Evolutionary conservation across 2,797 vertebrate species (phyloP).

Genomic region (Molossus molossus): DNA sequence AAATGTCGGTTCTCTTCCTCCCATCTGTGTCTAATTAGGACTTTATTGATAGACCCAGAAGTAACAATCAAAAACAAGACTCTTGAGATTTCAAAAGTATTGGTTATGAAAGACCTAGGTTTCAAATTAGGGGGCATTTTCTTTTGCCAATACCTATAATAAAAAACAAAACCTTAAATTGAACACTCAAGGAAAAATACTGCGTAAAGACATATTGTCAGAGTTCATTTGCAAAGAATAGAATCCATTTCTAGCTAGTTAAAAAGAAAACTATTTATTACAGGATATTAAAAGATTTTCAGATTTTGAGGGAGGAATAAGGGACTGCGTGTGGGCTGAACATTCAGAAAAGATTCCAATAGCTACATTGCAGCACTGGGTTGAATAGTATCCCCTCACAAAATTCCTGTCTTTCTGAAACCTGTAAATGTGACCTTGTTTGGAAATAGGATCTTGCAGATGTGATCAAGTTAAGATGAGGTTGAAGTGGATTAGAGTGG

Average conservation of each 20-base stretch:
- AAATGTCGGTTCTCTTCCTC: neutral
- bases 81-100: conserved; percentile 22
- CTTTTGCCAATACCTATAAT: neutral
- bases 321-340: neutral
- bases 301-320: neutral
- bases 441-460: conserved; percentile 23
- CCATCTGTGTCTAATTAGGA: neutral
- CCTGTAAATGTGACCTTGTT: neutral
- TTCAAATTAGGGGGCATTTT: conserved; percentile 54
- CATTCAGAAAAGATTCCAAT: conserved; percentile 11
- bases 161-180: conserved; percentile 43
- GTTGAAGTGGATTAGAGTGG: no score
- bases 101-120: conserved; percentile 7
- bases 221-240: neutral
- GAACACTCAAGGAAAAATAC: conserved; percentile 16
- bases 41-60: conserved; percentile 5
- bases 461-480: neutral
- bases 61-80: conserved; percentile 49
- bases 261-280: neutral
- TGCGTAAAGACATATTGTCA: neutral
- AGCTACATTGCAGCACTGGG: neutral
- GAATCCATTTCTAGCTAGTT: conserved; percentile 7
- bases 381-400: neutral
- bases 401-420: neutral
- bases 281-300: neutral